Conservation (phyloP, 2,797 vertebrate genomes). For the Coilia nasus region DNA sequence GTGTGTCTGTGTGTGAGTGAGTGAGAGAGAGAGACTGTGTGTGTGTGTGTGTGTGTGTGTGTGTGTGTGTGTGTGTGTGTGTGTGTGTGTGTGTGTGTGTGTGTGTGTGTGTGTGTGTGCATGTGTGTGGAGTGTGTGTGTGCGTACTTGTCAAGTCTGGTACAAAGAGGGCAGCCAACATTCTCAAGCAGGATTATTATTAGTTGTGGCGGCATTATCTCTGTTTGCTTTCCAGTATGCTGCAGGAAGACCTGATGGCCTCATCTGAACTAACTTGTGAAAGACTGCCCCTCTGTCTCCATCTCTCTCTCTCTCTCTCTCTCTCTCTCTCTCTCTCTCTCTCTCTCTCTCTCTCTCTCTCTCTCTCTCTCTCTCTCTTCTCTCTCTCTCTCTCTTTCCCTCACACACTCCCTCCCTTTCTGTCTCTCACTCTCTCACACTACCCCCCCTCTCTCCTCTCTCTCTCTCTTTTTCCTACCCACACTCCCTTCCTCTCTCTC, state of each 20-base stretch:
- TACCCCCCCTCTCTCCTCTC: not conserved
- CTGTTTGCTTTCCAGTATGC: conserved; percentile 70
- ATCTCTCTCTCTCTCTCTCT: conserved; percentile 34
- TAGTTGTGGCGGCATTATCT: conserved; percentile 45
- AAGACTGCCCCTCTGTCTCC: not conserved
- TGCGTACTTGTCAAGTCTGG: conserved; percentile 24
- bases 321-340: conserved; percentile 40
- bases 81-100: conserved; percentile 32
- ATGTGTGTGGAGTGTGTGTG: not conserved
- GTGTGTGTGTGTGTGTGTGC: conserved; percentile 63
- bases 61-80: not conserved
- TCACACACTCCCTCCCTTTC: not conserved
- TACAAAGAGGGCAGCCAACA: conserved; percentile 11
- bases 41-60: conserved; percentile 27
- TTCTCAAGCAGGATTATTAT: conserved; percentile 13
- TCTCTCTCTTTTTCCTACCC: conserved; percentile 21
- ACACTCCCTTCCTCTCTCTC: conserved; percentile 30
- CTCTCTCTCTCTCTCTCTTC: conserved; percentile 26
- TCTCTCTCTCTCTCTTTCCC: conserved; percentile 25
- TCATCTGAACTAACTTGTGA: conserved; percentile 55
- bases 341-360: conserved; percentile 18
- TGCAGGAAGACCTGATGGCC: conserved; percentile 61
- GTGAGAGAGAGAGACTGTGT: not conserved
- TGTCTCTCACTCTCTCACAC: not conserved
- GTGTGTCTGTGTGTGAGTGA: not conserved